Evolutionary conservation across 2,888 invertebrate species (phyloP), one percentile per base, ranked within the genome.

Genomic region (Tetragonula carbonaria): DNA sequence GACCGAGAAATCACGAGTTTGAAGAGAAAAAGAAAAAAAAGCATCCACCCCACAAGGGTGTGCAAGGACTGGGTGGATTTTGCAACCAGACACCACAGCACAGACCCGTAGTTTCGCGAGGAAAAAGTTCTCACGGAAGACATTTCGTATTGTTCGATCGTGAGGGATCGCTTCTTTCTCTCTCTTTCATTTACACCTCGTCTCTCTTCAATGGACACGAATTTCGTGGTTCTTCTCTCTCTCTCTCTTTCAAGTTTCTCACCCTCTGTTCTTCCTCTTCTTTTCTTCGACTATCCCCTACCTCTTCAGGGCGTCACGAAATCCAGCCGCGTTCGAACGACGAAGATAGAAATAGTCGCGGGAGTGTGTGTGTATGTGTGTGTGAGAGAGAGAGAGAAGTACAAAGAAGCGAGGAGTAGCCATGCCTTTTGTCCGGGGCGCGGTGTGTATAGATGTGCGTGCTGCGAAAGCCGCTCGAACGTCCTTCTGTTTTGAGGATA

Each of bases 401-500:
- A 82, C 59, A 82, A 79, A 79, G 71, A 45, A 45, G 11, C 45
- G 74, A 33, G 55, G 16, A 57, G 74, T 50, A 73, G 66, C 63
- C 70, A 0, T 70, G 74, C 45, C 83, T 78, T 84, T 86, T 86
- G 86, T 86, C 73, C 74, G 63, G 33, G 59, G 28, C 28, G 63
- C 18, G 23, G 68, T 23, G 38, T 65, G 21, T 18, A 11, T 38
- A 33, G 33, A 38, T 18, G 53, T 3, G 21, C 65, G 38, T 38
- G 23, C 62, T 28, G 23, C 33, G n/a, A 63, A 66, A 66, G 78
- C 38, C 55, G 79, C 78, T 86, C 80, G 75, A 85, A 82, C 33
- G 33, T 86, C 82, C 80, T 78, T 78, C 82, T 78, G 75, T 78
- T 80, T 81, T 78, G 74, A 79, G 72, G 82, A 74, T 66, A 82